Conservation (phyloP, 2,797 vertebrate species). For the Denticeps clupeoides region DNA sequence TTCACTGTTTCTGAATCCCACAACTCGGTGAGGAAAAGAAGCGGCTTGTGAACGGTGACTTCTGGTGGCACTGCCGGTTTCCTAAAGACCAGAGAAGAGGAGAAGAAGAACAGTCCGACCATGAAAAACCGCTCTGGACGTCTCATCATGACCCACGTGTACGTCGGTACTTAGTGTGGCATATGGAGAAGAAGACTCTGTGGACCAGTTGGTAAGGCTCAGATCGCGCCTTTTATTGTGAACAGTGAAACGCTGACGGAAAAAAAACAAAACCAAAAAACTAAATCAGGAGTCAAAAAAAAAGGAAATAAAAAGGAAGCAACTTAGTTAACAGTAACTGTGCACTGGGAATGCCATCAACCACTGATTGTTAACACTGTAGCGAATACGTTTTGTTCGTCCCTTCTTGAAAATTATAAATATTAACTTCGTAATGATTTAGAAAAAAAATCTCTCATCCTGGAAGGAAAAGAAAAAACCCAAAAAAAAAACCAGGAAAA, state of each 20-base stretch:
- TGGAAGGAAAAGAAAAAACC: background rate
- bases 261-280: no score
- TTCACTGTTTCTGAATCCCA: no score
- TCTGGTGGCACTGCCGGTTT: no score
- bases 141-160: no score
- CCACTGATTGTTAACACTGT: constrained; percentile 31
- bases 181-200: background rate
- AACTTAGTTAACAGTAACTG: constrained; percentile 32
- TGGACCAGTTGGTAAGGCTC: constrained; percentile 1
- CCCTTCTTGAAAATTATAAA: constrained; percentile 26
- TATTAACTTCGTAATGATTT: constrained; percentile 23
- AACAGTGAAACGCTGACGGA: constrained; percentile 29
- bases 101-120: no score
- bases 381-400: constrained; percentile 22
- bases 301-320: constrained; percentile 26
- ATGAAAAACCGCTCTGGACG: no score
- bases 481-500: constrained; percentile 4
- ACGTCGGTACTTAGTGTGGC: background rate
- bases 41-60: no score
- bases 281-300: constrained; percentile 16
- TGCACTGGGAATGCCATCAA: constrained; percentile 27
- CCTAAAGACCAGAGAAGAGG: no score
- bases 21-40: no score
- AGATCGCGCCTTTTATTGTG: constrained; percentile 25
- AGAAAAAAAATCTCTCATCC: constrained; percentile 15